A percentile compares a stretch with the other conserved stretches of the same genome.
phyloP scores from a whole-genome alignment of 92 coral and sea anemone genomes.

The Phenganax stokvisi region DNA sequence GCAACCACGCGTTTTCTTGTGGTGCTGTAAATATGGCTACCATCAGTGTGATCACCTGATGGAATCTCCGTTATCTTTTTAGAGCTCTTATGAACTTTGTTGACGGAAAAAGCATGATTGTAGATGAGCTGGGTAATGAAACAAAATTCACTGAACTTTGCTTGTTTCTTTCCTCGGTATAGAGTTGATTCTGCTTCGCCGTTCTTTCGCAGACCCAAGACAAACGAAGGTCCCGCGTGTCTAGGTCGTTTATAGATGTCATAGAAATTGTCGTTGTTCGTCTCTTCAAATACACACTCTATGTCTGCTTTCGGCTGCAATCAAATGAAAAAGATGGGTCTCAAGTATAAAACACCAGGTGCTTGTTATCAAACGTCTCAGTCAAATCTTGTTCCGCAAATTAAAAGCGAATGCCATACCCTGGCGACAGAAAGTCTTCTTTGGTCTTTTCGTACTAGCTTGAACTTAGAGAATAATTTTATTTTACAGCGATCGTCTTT shows the following conservation, averaged over 20 bases:
- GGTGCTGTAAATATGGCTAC: constrained; percentile 28
- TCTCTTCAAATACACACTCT: constrained; percentile 40
- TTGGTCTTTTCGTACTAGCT: no score
- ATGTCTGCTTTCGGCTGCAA: constrained; percentile 18
- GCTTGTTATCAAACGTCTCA: no score
- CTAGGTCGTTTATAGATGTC: constrained; percentile 39
- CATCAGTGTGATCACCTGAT: constrained; percentile 27
- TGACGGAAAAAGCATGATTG: constrained; percentile 15
- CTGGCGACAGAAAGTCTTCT: no score
- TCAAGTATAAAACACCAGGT: no score
- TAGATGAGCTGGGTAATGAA: constrained; percentile 39
- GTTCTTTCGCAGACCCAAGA: constrained; percentile 28
- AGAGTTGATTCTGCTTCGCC: constrained; percentile 38
- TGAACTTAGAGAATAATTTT: no score
- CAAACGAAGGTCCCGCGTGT: constrained; percentile 31
- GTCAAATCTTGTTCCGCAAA: no score
- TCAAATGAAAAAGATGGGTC: not conserved
- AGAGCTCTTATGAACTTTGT: not conserved
- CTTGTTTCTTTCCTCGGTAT: constrained; percentile 38
- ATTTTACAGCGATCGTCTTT: no score
- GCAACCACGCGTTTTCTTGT: constrained; percentile 37
- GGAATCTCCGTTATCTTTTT: not conserved
- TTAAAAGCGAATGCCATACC: no score
- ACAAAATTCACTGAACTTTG: constrained; percentile 40
- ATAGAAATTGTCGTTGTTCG: constrained; percentile 32